Conservation (phyloP, 1,140 invertebrate genomes). For the Drosophila jambulina region DNA sequence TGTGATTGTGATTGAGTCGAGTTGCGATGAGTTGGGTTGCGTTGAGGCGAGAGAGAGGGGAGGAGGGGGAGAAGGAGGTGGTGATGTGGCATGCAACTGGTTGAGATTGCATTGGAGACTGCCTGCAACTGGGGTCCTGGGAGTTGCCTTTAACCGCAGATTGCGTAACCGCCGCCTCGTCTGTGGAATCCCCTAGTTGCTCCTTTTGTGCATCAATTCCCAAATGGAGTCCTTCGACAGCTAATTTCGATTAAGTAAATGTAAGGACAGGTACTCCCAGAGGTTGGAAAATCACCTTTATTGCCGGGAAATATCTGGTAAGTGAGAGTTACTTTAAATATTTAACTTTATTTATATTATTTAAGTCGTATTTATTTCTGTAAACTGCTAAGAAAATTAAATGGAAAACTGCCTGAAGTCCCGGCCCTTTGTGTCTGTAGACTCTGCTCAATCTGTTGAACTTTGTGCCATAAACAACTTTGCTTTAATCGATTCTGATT, state of each 20-base stretch:
- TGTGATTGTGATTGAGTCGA: constrained; percentile 48
- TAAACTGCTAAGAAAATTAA: background rate
- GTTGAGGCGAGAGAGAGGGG: background rate
- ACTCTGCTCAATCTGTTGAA: constrained; percentile 24
- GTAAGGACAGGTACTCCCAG: background rate
- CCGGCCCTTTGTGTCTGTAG: background rate
- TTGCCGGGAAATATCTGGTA: background rate
- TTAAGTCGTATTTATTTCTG: background rate
- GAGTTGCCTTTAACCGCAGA: constrained; percentile 3
- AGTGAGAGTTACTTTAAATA: background rate
- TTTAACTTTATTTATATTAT: background rate
- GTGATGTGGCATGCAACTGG: constrained; percentile 43
- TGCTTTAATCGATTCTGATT: constrained; percentile 61
- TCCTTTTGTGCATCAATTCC: constrained; percentile 8
- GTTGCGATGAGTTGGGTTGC: constrained; percentile 17
- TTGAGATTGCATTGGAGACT: constrained; percentile 31
- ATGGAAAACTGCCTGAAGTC: background rate
- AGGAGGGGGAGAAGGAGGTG: background rate
- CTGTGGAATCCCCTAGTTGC: constrained; percentile 2
- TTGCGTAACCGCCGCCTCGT: constrained; percentile 5
- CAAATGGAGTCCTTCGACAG: constrained; percentile 2
- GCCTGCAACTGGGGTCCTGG: constrained; percentile 4
- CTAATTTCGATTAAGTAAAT: constrained; percentile 9
- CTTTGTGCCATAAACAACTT: constrained; percentile 57
- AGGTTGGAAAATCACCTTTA: background rate